Evolutionary conservation across 2,113 vertebrate species (phyloP), one percentile per base, ranked within the genome.

Genomic region (Macquaria australasica): DNA sequence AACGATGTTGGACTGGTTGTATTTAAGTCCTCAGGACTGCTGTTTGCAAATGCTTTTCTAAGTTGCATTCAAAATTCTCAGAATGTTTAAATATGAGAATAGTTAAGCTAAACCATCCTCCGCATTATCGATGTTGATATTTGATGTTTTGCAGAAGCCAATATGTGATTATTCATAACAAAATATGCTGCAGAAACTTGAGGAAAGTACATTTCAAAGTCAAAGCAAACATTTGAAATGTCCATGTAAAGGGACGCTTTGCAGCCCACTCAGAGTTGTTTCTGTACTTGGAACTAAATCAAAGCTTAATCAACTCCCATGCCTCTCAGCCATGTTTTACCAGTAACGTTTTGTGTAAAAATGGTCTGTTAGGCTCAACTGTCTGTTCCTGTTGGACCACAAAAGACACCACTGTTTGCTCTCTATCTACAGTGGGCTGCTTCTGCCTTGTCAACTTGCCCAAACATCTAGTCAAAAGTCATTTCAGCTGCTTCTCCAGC

Each of bases 221-320:
- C 43, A 62, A 23, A 55, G 66, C 56, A 77, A 77, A 75, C 39
- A 41, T 48, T 34, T 82, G 28, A 71, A 84, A 75, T 80, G 31
- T 69, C 58, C 21, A 59, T 74, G 58, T 56, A 45, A 59, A 79
- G 68, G n/a, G 25, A 41, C 16, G 12, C 39, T 70, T 56, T 56
- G 9, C 71, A 68, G 67, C 62, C 60, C 70, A 62, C 39, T 41
- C 39, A 34, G 63, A 50, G 81, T 84, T 73, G 51, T 80, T 84
- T 87, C 56, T 62, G 59, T 41, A 14, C 82, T 83, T 93, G 89
- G 81, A 94, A 87, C 85, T 77, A 56, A 91, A 89, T 92, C 91
- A 87, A 89, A 91, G 87, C 81, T 62, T 70, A 87, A 90, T 83
- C 58, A 77, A 72, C 87, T 77, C 72, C 59, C 60, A 50, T 76